Evolutionary conservation across 2,888 invertebrate genomes (phyloP), one percentile per base, ranked within the genome.

Genomic region (Anthrax anthrax): DNA sequence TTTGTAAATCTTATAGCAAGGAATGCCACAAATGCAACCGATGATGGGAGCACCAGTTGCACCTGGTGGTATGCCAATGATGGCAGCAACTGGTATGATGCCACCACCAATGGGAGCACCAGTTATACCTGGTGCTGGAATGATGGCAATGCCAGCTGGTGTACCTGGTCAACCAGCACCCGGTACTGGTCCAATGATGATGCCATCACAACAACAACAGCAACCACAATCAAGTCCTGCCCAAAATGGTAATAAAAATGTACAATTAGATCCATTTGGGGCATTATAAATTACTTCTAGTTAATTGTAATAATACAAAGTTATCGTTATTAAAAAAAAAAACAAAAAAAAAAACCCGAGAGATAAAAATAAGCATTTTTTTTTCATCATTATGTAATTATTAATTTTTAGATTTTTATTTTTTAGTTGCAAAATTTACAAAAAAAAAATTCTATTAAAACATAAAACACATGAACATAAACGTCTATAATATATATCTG

Each of bases 261-360:
- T 72, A 51, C 71, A 72, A 57, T 62, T 73, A 52, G 73, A 73
- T 67, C 73, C 73, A 50, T 73, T 73, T 59, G 73, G 73, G 58
- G 72, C 72, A 58, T 65, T 68, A 64, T 68, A 68, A 68, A 40
- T 48, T 42, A 47, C 8, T 27, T 27, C n/a, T n/a, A n/a, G n/a
- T n/a, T n/a, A n/a, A n/a, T n/a, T n/a, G n/a, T n/a, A n/a, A n/a
- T n/a, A n/a, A n/a, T n/a, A n/a, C n/a, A n/a, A n/a, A n/a, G n/a
- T n/a, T n/a, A n/a, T n/a, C n/a, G n/a, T n/a, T n/a, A n/a, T n/a
- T n/a, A n/a, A n/a, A n/a, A n/a, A n/a, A n/a, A n/a, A n/a, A n/a
- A n/a, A n/a, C n/a, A n/a, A n/a, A n/a, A n/a, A n/a, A n/a, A n/a
- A n/a, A n/a, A n/a, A n/a, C n/a, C n/a, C n/a, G n/a, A n/a, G n/a